These are phyloP conservation scores for Phenganax subtilis DNA, from an alignment of 92 coral and sea anemone genomes.

Conservation along the genomic window DNA sequence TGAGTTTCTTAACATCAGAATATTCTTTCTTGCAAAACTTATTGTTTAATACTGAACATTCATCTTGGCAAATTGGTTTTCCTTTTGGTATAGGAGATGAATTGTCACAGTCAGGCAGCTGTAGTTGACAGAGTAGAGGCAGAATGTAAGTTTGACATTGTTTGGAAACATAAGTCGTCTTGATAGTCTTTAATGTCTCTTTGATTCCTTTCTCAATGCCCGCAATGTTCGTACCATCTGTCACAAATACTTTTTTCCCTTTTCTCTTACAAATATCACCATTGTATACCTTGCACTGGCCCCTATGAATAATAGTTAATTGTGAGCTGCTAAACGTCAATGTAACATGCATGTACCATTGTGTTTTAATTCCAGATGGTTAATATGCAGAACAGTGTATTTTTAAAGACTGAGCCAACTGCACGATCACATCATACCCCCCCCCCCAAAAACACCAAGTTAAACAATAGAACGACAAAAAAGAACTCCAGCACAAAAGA, in stretches of 20 bases:
- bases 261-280: slow-evolving; percentile 15
- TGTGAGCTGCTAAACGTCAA: not conserved
- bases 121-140: slow-evolving; percentile 60
- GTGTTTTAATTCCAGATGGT: too few species aligned
- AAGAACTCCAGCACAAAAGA: too few species aligned
- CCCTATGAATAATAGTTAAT: not conserved
- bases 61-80: slow-evolving; percentile 63
- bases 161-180: not conserved
- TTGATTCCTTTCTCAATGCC: slow-evolving; percentile 9
- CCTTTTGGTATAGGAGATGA: slow-evolving; percentile 47
- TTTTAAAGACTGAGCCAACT: too few species aligned
- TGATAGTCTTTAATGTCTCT: not conserved
- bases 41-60: slow-evolving; percentile 59
- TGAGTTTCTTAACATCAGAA: not conserved
- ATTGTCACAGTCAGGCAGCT: slow-evolving; percentile 62
- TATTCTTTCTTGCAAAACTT: slow-evolving; percentile 55
- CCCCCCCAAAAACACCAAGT: too few species aligned
- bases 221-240: not conserved
- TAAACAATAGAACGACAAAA: too few species aligned
- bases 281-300: slow-evolving; percentile 15
- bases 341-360: too few species aligned
- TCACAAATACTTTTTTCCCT: slow-evolving; percentile 25
- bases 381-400: too few species aligned
- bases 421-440: too few species aligned
- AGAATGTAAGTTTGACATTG: slow-evolving; percentile 52